Evolutionary conservation across 2,113 vertebrate genomes (phyloP), one percentile per base, ranked within the genome.

Genomic region (Entelurus aequoreus): DNA sequence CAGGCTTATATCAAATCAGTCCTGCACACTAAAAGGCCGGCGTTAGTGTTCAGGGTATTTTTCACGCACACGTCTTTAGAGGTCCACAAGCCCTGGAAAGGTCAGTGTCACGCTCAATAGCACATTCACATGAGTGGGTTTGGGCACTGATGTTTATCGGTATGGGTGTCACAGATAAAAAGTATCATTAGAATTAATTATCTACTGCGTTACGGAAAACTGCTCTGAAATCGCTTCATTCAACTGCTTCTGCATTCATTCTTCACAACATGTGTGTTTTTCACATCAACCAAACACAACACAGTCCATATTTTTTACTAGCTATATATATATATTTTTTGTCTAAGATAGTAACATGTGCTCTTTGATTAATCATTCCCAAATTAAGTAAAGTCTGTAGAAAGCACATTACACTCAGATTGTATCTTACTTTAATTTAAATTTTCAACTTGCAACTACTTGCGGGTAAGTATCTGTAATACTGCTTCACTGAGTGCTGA

Each of bases 111-210:
- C 61, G 72, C 86, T 85, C 86, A 81, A 81, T 85, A 82, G 82
- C 85, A 80, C 85, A 83, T 76, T 83, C 71, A 66, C 70, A 79
- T 63, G 71, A 84, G 69, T 66, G 65, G 70, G 66, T 74, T 74
- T 68, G 72, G 65, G 82, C 78, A 69, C 63, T 82, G 71, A 83
- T 82, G 81, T 85, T 88, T 80, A 84, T 86, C 58, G 63, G 80
- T 79, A 82, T 80, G 76, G 74, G 59, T 80, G 77, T 82, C 35
- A 60, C 70, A 70, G 73, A 82, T 81, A 68, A 76, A 80, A 80
- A 75, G 63, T 69, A 76, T 85, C 80, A 89, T 87, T 84, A 82
- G 83, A 83, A 82, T 83, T 83, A 83, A 89, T 88, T 82, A 84
- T 83, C 83, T 72, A 60, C 56, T 70, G 65, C 63, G 76, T 81